Conservation (phyloP, 2,888 invertebrate species). For the Osedax frankpressi region DNA sequence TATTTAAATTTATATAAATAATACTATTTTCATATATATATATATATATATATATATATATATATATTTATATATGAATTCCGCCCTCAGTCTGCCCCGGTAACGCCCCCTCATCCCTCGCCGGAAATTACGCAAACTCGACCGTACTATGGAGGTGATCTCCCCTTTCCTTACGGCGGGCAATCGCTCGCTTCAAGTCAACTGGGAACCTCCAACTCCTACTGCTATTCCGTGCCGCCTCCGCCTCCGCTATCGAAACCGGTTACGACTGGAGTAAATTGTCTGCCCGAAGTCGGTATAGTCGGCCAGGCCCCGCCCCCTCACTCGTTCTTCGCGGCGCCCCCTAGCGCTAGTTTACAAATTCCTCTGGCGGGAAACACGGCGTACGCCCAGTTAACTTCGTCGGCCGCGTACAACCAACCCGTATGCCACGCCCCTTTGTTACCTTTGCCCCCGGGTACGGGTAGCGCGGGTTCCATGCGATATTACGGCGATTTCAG, state of each 20-base stretch:
- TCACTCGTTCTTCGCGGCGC: no score
- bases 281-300: no score
- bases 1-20: neutral
- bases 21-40: neutral
- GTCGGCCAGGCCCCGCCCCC: neutral
- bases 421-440: no score
- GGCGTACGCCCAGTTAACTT: neutral
- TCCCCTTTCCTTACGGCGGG: neutral
- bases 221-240: neutral
- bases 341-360: no score
- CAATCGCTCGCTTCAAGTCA: neutral
- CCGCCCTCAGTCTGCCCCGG: no score
- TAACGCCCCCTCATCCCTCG: neutral
- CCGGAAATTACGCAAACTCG: neutral
- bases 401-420: no score
- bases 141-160: neutral
- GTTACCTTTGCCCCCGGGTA: neutral
- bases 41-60: neutral
- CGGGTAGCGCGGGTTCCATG: neutral
- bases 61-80: neutral
- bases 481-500: neutral
- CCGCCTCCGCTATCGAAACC: neutral
- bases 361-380: no score
- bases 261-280: no score
- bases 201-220: neutral